phyloP scores from a whole-genome alignment of 2,797 vertebrate species.

The Okamejei kenojei region DNA sequence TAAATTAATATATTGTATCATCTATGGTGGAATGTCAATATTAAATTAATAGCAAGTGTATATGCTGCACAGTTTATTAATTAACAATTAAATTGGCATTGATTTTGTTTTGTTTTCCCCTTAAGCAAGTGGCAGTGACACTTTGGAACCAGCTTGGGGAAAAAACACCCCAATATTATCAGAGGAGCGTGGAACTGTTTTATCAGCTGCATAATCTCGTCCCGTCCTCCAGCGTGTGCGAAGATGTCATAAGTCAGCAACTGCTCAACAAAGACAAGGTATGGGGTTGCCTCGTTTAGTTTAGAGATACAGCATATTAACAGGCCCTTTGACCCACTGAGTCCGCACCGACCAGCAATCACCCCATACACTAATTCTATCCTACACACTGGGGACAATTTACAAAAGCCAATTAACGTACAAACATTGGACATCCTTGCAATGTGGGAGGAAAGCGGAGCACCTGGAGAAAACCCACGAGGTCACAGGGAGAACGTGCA shows the following conservation, averaged over 20 bases:
- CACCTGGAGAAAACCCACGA: too few species aligned
- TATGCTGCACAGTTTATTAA: background rate
- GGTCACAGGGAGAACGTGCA: too few species aligned
- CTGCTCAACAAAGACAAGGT: constrained; percentile 95
- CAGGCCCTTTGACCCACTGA: too few species aligned
- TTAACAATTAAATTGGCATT: constrained; percentile 14
- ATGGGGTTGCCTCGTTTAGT: constrained; percentile 37
- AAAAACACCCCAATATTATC: constrained; percentile 86
- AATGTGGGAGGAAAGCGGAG: too few species aligned
- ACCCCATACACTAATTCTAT: too few species aligned
- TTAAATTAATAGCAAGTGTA: background rate
- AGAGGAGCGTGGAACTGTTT: constrained; percentile 94
- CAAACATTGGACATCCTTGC: too few species aligned
- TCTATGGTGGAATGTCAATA: background rate
- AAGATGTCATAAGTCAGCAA: constrained; percentile 96
- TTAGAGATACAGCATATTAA: too few species aligned
- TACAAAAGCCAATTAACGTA: too few species aligned
- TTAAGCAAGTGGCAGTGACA: constrained; percentile 80
- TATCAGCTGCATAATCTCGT: constrained; percentile 96
- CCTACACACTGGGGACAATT: too few species aligned
- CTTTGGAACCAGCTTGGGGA: constrained; percentile 90
- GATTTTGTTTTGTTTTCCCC: constrained; percentile 43
- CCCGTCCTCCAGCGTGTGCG: constrained; percentile 91
- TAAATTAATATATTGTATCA: background rate
- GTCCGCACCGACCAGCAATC: too few species aligned